These are phyloP conservation scores for Diadegma fenestrale DNA, from an alignment of 2,888 invertebrate genomes.

Conservation along the genomic window DNA sequence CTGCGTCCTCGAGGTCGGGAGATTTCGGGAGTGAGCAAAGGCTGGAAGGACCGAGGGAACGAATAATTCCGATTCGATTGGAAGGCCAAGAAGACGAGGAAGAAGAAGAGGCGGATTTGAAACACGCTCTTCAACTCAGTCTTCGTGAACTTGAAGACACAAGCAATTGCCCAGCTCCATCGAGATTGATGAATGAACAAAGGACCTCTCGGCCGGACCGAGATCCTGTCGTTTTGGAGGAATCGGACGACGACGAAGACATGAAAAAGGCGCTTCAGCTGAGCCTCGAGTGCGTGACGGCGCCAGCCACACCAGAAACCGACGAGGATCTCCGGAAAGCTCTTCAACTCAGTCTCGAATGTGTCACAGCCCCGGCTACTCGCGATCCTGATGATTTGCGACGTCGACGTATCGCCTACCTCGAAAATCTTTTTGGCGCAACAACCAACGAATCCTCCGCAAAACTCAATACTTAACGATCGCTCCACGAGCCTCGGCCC, in stretches of 20 bases:
- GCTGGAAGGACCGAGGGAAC: constrained; percentile 73
- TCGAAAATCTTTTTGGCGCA: constrained; percentile 75
- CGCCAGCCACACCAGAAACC: constrained; percentile 83
- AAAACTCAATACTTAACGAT: constrained; percentile 82
- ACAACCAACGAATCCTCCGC: constrained; percentile 77
- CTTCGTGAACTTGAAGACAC: constrained; percentile 81
- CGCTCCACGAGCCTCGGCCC: constrained; percentile 33
- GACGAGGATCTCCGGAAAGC: constrained; percentile 86
- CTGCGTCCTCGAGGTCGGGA: constrained; percentile 47
- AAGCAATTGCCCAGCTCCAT: constrained; percentile 72
- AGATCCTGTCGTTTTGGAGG: constrained; percentile 43
- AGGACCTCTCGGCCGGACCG: constrained; percentile 19
- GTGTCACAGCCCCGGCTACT: constrained; percentile 81
- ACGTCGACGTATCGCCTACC: constrained; percentile 79
- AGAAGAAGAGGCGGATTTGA: constrained; percentile 84
- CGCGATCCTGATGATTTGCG: constrained; percentile 82
- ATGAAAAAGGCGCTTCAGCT: constrained; percentile 85
- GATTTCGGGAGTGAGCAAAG: constrained; percentile 34
- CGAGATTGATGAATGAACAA: constrained; percentile 72
- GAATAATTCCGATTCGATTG: constrained; percentile 79
- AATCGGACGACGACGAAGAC: constrained; percentile 83
- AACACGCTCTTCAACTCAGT: constrained; percentile 86
- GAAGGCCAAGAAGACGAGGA: constrained; percentile 70
- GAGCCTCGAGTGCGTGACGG: constrained; percentile 84
- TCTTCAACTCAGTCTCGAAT: constrained; percentile 85